These are phyloP conservation scores for Hippocampus mohnikei DNA, from an alignment of 2,113 vertebrate species.

Conservation along the genomic window DNA sequence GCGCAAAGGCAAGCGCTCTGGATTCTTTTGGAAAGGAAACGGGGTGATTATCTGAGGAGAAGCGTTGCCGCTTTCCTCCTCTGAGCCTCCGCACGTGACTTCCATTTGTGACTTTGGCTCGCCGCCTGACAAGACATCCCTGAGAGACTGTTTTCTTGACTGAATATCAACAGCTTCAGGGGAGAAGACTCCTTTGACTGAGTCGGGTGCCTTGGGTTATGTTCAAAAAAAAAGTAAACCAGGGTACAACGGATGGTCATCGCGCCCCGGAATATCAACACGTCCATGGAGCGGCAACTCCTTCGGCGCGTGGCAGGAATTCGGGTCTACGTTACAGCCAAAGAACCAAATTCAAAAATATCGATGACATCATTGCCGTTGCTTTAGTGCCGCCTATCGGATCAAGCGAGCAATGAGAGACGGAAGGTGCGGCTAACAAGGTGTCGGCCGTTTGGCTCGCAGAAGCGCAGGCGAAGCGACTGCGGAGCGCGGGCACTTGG, in stretches of 20 bases:
- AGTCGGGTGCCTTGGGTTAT: constrained; percentile 46
- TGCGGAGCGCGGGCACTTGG: not conserved
- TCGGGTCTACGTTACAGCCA: too few species aligned
- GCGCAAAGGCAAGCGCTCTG: not conserved
- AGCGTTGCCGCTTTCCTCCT: constrained; percentile 32
- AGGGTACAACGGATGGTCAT: too few species aligned
- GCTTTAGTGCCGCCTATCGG: too few species aligned
- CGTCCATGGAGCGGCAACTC: too few species aligned
- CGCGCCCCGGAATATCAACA: too few species aligned
- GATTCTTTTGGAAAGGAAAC: not conserved
- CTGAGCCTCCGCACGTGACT: constrained; percentile 71
- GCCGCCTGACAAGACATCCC: constrained; percentile 75
- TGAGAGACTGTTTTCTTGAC: constrained; percentile 71
- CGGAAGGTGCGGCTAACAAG: too few species aligned
- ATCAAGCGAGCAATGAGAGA: too few species aligned
- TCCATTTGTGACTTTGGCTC: constrained; percentile 69
- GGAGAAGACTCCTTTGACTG: constrained; percentile 22
- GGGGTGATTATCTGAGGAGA: not conserved
- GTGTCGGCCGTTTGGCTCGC: too few species aligned
- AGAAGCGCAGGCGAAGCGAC: not conserved
- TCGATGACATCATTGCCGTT: too few species aligned
- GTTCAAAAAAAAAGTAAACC: constrained; percentile 68
- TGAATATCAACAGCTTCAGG: constrained; percentile 70
- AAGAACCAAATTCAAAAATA: too few species aligned
- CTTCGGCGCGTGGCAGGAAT: too few species aligned